These are phyloP conservation scores for Paramacrobiotus metropolitanus DNA, from an alignment of 1,140 invertebrate species.

Conservation along the genomic window DNA sequence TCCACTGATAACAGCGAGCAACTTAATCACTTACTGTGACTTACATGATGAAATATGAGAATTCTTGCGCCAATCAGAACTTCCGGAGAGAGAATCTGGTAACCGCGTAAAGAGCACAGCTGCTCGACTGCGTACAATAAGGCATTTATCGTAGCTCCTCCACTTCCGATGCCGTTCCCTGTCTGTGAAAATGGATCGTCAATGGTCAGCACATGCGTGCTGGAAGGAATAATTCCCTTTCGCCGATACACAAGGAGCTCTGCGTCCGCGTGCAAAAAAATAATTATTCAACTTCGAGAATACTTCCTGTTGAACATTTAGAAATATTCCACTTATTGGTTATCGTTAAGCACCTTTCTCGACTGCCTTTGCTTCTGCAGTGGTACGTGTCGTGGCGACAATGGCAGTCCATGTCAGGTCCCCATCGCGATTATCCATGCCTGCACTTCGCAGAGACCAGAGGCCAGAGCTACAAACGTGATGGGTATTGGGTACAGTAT, in stretches of 20 bases:
- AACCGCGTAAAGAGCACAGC: slow-evolving; percentile 23
- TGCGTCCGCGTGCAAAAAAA: slow-evolving; percentile 12
- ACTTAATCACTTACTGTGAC: no score
- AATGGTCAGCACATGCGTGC: slow-evolving; percentile 20
- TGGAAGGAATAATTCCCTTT: slow-evolving; percentile 20
- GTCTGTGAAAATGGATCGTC: slow-evolving; percentile 20
- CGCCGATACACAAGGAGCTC: slow-evolving; percentile 20
- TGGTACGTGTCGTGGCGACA: slow-evolving; percentile 19
- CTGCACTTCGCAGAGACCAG: no score
- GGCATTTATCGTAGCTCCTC: slow-evolving; percentile 30
- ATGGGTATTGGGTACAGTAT: no score
- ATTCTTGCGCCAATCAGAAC: slow-evolving; percentile 23
- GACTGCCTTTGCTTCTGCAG: slow-evolving; percentile 16
- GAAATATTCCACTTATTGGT: not conserved
- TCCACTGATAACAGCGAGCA: no score
- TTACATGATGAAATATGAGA: slow-evolving; percentile 25
- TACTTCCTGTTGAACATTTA: not conserved
- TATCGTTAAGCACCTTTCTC: slow-evolving; percentile 16
- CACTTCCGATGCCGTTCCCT: slow-evolving; percentile 25
- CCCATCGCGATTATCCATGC: no score
- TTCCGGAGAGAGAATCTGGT: slow-evolving; percentile 25
- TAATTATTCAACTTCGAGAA: slow-evolving; percentile 8
- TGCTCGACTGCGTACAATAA: slow-evolving; percentile 26
- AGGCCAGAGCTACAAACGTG: no score
- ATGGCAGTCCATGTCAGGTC: slow-evolving; percentile 23